phyloP scores from a whole-genome alignment of 2,113 vertebrate species.

The Tragelaphus scriptus region DNA sequence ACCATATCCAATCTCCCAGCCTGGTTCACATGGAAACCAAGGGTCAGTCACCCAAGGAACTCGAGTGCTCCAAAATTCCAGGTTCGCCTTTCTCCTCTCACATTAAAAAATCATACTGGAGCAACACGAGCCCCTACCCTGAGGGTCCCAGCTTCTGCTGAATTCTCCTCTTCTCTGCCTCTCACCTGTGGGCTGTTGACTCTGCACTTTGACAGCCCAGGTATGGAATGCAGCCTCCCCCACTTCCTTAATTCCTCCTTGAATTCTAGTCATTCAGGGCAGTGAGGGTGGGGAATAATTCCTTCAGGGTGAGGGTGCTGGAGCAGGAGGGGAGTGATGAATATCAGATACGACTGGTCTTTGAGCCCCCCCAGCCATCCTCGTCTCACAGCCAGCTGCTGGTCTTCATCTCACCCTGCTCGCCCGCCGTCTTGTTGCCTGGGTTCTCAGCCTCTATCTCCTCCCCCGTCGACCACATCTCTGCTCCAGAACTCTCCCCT shows the following conservation, averaged over 20 bases:
- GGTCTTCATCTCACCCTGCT: background rate
- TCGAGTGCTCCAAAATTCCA: background rate
- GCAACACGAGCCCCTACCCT: background rate
- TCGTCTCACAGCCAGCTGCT: background rate
- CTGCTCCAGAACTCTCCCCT: background rate
- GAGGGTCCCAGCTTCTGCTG: too few species aligned
- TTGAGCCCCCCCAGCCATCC: background rate
- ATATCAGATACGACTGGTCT: background rate
- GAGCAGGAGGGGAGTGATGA: background rate
- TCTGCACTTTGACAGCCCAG: background rate
- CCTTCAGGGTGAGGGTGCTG: background rate
- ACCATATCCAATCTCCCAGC: background rate
- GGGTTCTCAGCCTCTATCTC: background rate
- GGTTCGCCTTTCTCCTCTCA: background rate
- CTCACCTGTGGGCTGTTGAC: background rate
- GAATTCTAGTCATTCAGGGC: background rate
- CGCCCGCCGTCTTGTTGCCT: background rate
- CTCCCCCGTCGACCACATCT: fast-evolving
- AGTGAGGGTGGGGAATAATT: background rate
- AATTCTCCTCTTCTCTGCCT: background rate
- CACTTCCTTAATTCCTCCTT: background rate
- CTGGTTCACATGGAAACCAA: background rate
- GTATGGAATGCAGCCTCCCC: background rate
- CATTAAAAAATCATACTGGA: background rate
- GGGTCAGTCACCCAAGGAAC: background rate